phyloP scores from a whole-genome alignment of 2,888 invertebrate species.

The Volucella inanis region DNA sequence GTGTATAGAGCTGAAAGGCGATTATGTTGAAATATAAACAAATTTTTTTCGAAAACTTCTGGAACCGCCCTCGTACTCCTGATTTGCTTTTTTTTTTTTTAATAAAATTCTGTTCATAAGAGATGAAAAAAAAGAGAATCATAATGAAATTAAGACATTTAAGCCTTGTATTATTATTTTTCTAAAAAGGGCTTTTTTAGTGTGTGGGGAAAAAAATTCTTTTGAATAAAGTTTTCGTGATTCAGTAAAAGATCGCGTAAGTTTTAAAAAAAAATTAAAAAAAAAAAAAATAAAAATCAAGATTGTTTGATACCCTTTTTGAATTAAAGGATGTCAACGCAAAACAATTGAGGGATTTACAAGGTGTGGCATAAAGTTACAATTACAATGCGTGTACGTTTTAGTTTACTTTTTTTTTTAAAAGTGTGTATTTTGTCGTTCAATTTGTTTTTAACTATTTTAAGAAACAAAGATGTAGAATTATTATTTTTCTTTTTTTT shows the following conservation, averaged over 20 bases:
- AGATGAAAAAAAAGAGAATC: slow-evolving; percentile 3
- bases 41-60: no score
- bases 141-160: background rate
- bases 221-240: slow-evolving; percentile 72
- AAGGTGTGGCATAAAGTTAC: slow-evolving; percentile 9
- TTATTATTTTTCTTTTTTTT: background rate
- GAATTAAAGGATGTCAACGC: slow-evolving; percentile 65
- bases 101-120: background rate
- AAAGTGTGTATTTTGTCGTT: background rate
- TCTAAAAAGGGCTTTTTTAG: no score
- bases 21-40: no score
- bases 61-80: no score
- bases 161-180: slow-evolving; percentile 34
- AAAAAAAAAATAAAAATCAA: slow-evolving; percentile 7
- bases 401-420: background rate
- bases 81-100: slow-evolving; percentile 16
- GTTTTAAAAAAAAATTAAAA: slow-evolving; percentile 12
- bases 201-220: slow-evolving; percentile 29
- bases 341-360: slow-evolving; percentile 53
- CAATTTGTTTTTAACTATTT: background rate
- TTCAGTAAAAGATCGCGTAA: slow-evolving; percentile 51
- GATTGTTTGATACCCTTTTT: slow-evolving; percentile 67
- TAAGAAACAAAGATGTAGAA: no score
- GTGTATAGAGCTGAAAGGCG: no score
- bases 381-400: no score